Evolutionary conservation across 2,113 vertebrate species (phyloP), one percentile per base, ranked within the genome.

Genomic region (Cercocebus atys): DNA sequence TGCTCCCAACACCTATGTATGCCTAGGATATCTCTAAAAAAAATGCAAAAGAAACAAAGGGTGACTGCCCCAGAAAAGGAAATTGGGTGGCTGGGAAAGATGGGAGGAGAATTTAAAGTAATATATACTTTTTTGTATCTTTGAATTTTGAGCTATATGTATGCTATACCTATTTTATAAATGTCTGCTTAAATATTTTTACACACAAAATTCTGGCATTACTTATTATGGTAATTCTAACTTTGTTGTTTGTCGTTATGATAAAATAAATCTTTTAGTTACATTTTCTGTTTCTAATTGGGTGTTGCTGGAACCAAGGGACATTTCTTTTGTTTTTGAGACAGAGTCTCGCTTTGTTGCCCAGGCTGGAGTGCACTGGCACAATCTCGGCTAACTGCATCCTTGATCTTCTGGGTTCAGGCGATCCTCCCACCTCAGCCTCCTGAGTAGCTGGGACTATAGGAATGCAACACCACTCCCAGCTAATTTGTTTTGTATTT

Each of bases 211-310:
- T 1, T 20, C 52, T 88, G 22, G 35, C 38, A 23, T 92, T 88
- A 61, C 23, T 87, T 87, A 78, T 32, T 87, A 78, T 14, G 23
- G 38, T 66, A 92, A 87, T 73, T 87, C 52, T 30, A 40, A 66
- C 22, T 55, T 38, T 81, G 64, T 52, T 47, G 32, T 82, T 75
- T 81, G 57, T 88, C 64, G n/a, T 40, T 52, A 40, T 92, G 79
- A 95, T 78, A 95, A 92, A 38, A 87, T 14, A 81, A 64, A 87
- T 66, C 16, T 92, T 95, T 81, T 64, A 4, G 40, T 30, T 88
- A 23, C 45, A 8, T n/a, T 92, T 89, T 81, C 27, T 61, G 81
- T 92, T 89, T 73, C 27, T 61, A 87, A 64, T n/a, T 92, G 45
- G 35, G 50, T 64, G 52, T 80, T 95, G 12, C 80, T 90, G 47